Evolutionary conservation across 2,888 invertebrate genomes (phyloP).

Genomic region (Brachynemurus nebulosus): DNA sequence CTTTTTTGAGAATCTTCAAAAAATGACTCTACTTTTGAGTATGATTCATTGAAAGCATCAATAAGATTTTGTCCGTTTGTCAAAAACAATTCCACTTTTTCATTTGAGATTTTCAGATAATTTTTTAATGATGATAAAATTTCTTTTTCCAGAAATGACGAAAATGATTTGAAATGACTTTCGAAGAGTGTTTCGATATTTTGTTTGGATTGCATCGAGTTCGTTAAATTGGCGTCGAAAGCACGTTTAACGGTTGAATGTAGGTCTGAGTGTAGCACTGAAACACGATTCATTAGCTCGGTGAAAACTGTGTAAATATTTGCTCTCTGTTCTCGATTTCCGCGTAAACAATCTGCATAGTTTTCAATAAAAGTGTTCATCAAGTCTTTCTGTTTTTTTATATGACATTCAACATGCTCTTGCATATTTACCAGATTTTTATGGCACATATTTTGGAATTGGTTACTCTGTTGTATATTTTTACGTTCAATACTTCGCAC

Average conservation of each 20-base stretch:
- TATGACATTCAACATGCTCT: background rate
- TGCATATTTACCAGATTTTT: background rate
- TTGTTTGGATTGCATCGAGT: background rate
- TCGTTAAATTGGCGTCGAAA: background rate
- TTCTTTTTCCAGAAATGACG: background rate
- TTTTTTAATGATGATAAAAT: background rate
- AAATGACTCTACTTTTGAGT: background rate
- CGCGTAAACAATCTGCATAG: background rate
- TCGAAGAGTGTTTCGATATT: background rate
- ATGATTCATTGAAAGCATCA: background rate
- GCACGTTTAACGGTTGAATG: background rate
- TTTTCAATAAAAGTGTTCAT: background rate
- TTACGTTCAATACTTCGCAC: slow-evolving; percentile 1
- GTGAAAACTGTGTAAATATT: background rate
- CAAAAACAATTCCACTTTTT: background rate
- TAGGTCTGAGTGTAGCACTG: background rate
- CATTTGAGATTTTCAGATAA: background rate
- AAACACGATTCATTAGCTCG: background rate
- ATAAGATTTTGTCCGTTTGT: background rate
- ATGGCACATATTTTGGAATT: background rate
- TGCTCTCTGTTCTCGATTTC: background rate
- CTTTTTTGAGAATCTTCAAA: background rate
- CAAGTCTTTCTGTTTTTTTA: background rate
- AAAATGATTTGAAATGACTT: background rate
- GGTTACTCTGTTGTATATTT: background rate